Conservation (phyloP, 2,113 vertebrate genomes). For the Passer domesticus region DNA sequence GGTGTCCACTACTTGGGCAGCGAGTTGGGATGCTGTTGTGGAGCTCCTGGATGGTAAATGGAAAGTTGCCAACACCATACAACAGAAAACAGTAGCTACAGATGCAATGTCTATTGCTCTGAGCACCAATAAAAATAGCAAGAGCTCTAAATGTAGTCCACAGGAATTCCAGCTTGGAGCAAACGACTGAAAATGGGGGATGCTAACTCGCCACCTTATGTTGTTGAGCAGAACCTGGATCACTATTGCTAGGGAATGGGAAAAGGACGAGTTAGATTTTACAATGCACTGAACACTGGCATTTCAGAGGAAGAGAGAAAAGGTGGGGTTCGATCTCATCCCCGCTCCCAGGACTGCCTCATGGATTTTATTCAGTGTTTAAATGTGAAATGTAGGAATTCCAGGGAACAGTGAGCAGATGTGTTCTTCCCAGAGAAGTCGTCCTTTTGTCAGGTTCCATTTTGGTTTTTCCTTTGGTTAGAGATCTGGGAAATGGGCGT, state of each 20-base stretch:
- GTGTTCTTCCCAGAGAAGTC: neutral
- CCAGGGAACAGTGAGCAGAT: neutral
- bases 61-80: neutral
- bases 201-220: neutral
- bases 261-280: neutral
- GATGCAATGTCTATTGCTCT: neutral
- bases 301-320: neutral
- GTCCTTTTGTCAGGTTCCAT: neutral
- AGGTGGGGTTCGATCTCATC: neutral
- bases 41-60: neutral
- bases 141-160: neutral
- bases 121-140: neutral
- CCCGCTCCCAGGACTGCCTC: neutral
- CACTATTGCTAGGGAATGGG: neutral
- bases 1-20: neutral
- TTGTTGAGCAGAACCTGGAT: neutral
- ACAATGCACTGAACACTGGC: neutral
- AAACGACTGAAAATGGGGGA: neutral
- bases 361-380: neutral
- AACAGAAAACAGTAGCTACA: neutral
- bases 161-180: neutral
- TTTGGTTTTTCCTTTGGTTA: neutral
- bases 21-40: neutral
- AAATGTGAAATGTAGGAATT: neutral
- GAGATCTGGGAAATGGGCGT: neutral